Percentiles rank a stretch among this genome's conserved stretches.
phyloP scores from a whole-genome alignment of 1,140 invertebrate genomes.

The Nautilus pompilius region DNA sequence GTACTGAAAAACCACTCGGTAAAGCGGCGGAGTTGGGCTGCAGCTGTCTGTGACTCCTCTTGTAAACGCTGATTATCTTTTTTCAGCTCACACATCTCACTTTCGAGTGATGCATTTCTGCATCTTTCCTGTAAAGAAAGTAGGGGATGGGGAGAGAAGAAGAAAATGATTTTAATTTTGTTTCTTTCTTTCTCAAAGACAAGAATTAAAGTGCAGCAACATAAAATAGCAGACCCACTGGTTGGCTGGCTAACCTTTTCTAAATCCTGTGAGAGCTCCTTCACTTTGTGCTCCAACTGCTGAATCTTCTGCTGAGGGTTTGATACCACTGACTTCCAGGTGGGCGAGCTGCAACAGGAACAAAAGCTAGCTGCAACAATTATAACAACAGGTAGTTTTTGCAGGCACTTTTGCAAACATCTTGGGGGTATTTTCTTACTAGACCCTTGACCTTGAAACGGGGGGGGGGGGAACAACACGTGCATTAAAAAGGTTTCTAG shows the following conservation, averaged over 20 bases:
- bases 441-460: too few species aligned
- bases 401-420: too few species aligned
- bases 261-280: slow-evolving; percentile 45
- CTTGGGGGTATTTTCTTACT: too few species aligned
- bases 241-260: slow-evolving; percentile 33
- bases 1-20: slow-evolving; percentile 89
- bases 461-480: too few species aligned
- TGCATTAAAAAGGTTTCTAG: too few species aligned
- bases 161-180: too few species aligned
- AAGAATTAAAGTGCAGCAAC: not conserved
- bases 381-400: too few species aligned
- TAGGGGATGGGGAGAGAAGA: not conserved
- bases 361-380: too few species aligned
- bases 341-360: slow-evolving; percentile 18
- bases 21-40: slow-evolving; percentile 82
- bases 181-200: not conserved
- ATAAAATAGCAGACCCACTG: too few species aligned
- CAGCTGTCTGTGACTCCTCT: slow-evolving; percentile 83
- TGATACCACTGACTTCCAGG: slow-evolving; percentile 64
- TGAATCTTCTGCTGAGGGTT: slow-evolving; percentile 66
- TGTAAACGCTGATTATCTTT: slow-evolving; percentile 82
- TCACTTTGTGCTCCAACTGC: slow-evolving; percentile 45
- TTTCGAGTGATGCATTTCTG: slow-evolving; percentile 41
- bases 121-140: slow-evolving; percentile 29
- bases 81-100: slow-evolving; percentile 68